Evolutionary conservation across 2,888 invertebrate genomes (phyloP), one percentile per base, ranked within the genome.

Genomic region (Chloroclystis v-ata): DNA sequence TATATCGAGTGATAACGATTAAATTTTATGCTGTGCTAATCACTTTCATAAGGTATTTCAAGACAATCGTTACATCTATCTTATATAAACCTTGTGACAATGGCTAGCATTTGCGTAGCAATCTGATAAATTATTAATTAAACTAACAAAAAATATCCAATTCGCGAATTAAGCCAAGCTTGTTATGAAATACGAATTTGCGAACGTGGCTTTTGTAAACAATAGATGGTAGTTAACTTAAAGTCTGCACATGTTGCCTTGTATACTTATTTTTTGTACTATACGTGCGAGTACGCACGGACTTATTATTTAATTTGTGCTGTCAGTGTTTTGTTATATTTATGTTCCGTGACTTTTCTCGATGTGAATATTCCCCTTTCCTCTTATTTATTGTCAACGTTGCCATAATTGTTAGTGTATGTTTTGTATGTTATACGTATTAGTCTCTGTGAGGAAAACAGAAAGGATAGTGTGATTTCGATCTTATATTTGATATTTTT

Each of bases 241-340:
- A 87, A 87, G 87, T 87, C 86, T 87, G 87, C 86, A 87, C 86
- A 82, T 70, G 87, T 82, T 87, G 87, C 87, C 87, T 87, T 87
- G 86, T 84, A 84, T 75, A 75, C 70, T 75, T 77, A 74, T 78
- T 83, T 69, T 70, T 77, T 76, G 82, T 82, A 82, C 74, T 72
- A 74, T 67, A 65, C 67, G 78, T 78, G 82, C 80, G 69, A 68
- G 66, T 72, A 72, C 68, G 72, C 75, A 75, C 60, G 63, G 67
- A 68, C 55, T 58, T 71, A 64, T 73, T 74, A 78, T 78, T 80
- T 74, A 73, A 74, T 74, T 78, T 75, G 79, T 81, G 82, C 78
- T 75, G 77, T 82, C 81, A 72, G 67, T 73, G 74, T 35, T 35
- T 20, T 20, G 35, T 71, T 72, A 67, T 60, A 65, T 61, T 70